phyloP scores from a whole-genome alignment of 2,113 vertebrate species.

The Myotis brandtii region DNA sequence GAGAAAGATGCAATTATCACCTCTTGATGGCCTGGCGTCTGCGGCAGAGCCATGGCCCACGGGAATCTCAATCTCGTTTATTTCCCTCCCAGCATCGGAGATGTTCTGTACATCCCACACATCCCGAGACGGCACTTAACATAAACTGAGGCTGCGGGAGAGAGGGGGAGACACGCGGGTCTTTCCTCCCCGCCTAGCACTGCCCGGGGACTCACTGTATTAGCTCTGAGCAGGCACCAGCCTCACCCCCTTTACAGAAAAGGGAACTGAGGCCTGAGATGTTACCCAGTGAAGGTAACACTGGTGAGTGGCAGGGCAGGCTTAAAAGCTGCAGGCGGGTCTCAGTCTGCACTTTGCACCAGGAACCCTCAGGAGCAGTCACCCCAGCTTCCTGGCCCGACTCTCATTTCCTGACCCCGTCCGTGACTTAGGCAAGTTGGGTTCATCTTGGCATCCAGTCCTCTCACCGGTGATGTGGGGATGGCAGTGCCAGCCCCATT shows the following conservation, averaged over 20 bases:
- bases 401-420: background rate
- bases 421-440: too few relatives aligned
- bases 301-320: background rate
- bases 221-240: background rate
- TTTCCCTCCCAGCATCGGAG: background rate
- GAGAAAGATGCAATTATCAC: background rate
- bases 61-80: background rate
- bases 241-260: background rate
- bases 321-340: background rate
- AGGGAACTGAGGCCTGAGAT: background rate
- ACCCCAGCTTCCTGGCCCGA: background rate
- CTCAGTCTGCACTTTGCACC: fast-evolving
- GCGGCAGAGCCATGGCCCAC: fast-evolving
- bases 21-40: background rate
- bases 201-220: background rate
- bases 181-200: background rate
- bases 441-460: background rate
- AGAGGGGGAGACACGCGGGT: fast-evolving
- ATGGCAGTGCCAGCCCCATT: background rate
- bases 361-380: background rate
- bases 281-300: background rate
- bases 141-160: background rate
- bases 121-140: fast-evolving
- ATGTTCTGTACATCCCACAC: background rate
- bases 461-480: background rate